phyloP scores from a whole-genome alignment of 2,797 vertebrate genomes.

The Spinibarbus caldwelli region DNA sequence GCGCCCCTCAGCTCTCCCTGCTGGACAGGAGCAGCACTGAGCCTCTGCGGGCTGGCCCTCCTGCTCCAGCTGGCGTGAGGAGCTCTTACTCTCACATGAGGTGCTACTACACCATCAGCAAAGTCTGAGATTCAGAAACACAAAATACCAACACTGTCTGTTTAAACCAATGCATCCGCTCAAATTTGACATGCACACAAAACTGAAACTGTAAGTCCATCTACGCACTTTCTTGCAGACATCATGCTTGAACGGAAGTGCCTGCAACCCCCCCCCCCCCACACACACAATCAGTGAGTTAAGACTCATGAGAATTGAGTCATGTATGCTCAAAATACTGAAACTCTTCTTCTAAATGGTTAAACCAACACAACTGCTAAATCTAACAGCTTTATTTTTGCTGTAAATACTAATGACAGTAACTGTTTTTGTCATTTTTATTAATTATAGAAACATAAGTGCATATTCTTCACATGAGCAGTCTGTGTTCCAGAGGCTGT shows the following conservation, averaged over 20 bases:
- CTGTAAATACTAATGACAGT: neutral
- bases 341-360: neutral
- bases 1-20: constrained; percentile 31
- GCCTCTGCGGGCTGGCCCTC: constrained; percentile 55
- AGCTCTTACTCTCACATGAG: neutral
- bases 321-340: neutral
- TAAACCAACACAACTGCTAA: neutral
- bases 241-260: constrained; percentile 3
- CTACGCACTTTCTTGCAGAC: neutral
- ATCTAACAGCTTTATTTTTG: neutral
- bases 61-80: constrained; percentile 64
- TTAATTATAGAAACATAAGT: neutral
- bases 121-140: neutral
- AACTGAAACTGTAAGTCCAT: neutral
- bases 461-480: neutral
- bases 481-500: neutral
- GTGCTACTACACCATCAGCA: neutral
- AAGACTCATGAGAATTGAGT: neutral
- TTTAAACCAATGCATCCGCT: neutral
- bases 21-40: constrained; percentile 57
- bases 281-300: neutral
- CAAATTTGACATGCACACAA: neutral
- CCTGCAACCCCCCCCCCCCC: neutral
- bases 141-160: neutral
- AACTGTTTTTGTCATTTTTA: neutral